Base-by-base conservation (phyloP, 2,797 vertebrate species). In the Coregonus suidteri region DNA sequence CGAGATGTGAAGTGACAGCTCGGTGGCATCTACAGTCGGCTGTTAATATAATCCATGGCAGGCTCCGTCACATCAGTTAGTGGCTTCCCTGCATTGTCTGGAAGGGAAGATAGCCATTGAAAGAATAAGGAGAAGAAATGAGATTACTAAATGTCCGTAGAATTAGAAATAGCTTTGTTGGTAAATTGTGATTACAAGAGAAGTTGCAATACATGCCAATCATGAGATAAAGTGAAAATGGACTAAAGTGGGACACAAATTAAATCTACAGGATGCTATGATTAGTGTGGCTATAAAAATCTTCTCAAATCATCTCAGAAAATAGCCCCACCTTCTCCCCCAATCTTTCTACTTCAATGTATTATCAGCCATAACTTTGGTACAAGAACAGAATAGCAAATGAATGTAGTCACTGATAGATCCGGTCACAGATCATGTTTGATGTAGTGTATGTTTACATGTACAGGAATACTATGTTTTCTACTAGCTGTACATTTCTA, bases 1-100 rank as follows among this genome's bases (percentile, higher is more conserved):
- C 77, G 78, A 87, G 83, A 87, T 85, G 79, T 82, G 77, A 85
- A 89, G 89, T 89, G 87, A 90, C 85, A 87, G 79, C 79, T 65
- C 52, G 6, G 77, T 77, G 76, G 75, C 80, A 71, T 81, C 85
- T 75, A 73, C 20, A 66, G 74, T 81, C 31, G 79, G 59, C 82
- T 82, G 77, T 84, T 87, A 83, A 85, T 87, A 85, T 84, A 86
- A 88, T 85, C 83, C 83, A 81, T 72, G 68, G 76, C 79, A 69
- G 75, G 75, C 79, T 77, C 79, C 79, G 84, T 84, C 83, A 88
- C 84, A 82, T 86, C 81, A 70, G 73, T 77, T 75, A 80, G 71
- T 74, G 77, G 35, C 76, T 76, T 79, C 76, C 69, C 52, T 73
- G 76, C 73, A 80, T 84, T 80, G 82, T 87, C 75, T 86, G 82